Base-by-base conservation (phyloP, 2,888 invertebrate species). In the Drosophila limbata region DNA sequence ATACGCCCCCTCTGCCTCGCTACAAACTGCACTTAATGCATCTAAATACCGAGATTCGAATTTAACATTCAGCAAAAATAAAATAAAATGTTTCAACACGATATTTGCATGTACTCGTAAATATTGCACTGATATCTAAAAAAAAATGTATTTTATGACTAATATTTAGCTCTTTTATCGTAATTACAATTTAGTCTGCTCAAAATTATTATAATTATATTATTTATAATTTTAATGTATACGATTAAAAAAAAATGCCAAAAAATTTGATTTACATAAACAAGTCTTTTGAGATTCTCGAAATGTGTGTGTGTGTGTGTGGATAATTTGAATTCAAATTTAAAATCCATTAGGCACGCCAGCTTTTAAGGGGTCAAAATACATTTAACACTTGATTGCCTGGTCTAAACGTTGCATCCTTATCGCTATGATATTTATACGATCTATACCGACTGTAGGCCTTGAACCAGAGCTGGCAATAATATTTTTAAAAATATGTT, bases 251-350 rank as follows among this genome's bases (percentile, higher is more conserved):
- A 60, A 57, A 67, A 72, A 76, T 69, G 76, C 70, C 78, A 73
- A 76, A 81, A 64, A 62, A 62, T 69, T 47, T 70, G 79, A 77
- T 71, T 74, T 75, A 63, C 53, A 70, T 74, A 73, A 80, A 77
- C 66, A 84, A 85, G 88, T 88, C 88, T 85, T 77, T 82, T 81
- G 84, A 85, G 84, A 85, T 85, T 85, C 84, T 77, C 39, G 40
- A 63, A 40, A 47, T 63, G 63, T 66, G 42, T 57, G 44, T 61
- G 21, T 57, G 40, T 57, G 31, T 44, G 45, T 56, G 35, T 64
- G 69, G 56, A 62, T 73, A 69, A 52, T 86, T 57, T 77, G 53
- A 55, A 50, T 75, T 62, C 51, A 62, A 69, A 69, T 81, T 77
- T 47, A 63, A 60, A 76, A 83, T 68, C 72, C 74, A 77, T 84